Percentiles rank a stretch among this genome's conserved stretches.
Conservation (phyloP, 2,113 vertebrate species). For the Limanda limanda region DNA sequence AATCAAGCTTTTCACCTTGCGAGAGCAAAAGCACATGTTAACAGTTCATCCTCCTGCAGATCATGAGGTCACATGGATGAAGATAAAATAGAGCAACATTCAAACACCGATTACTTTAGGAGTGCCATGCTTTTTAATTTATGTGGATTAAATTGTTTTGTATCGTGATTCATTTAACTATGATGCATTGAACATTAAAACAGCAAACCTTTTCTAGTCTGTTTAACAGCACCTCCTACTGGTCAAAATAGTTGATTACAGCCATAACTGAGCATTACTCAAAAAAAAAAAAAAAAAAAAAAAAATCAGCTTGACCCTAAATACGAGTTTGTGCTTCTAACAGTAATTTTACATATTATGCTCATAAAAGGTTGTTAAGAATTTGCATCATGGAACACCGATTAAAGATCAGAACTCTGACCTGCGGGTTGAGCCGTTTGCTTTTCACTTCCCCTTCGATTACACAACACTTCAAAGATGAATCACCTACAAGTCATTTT, state of each 20-base stretch:
- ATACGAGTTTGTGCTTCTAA: no score
- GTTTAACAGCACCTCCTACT: constrained; percentile 19
- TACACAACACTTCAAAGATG: not conserved
- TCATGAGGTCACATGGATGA: no score
- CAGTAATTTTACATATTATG: not conserved
- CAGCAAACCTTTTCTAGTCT: not conserved
- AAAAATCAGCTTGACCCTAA: not conserved
- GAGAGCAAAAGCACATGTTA: not conserved
- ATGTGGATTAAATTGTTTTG: not conserved
- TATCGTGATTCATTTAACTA: not conserved
- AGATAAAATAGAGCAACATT: no score
- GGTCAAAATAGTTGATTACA: constrained; percentile 6
- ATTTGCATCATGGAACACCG: not conserved
- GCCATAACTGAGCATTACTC: not conserved
- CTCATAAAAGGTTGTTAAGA: not conserved
- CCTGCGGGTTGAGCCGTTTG: no score
- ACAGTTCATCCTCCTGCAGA: not conserved
- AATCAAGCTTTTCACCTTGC: not conserved
- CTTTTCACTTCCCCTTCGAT: no score
- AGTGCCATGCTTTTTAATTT: not conserved
- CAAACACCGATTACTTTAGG: no score
- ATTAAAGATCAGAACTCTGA: not conserved
- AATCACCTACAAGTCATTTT: not conserved
- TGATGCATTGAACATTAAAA: no score
- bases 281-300: no score